Evolutionary conservation across 1,140 invertebrate species (phyloP), one percentile per base, ranked within the genome.

Genomic region (Nasonia vitripennis): DNA sequence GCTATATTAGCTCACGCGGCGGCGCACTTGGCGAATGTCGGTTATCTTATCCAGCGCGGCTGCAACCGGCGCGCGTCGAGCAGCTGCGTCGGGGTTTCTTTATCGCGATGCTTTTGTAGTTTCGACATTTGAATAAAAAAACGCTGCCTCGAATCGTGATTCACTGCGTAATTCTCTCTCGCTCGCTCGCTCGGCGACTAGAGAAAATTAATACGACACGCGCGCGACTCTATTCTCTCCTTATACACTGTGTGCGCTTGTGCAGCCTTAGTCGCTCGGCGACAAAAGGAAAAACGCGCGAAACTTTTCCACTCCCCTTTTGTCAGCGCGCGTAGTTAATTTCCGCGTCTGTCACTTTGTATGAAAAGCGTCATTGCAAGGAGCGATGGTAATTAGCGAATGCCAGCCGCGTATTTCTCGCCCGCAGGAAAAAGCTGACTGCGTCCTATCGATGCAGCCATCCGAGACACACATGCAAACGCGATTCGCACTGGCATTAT

Each of bases 121-220:
- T 81, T 81, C 70, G 20, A 51, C 81, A 74, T 62, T 75, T 55
- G 71, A 74, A 82, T 73, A 23, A 74, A 55, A 82, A 81, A 74
- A 74, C 10, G 67, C 20, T 5, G 17, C 14, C 23, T 1, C 4
- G 41, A 4, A 23, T 48, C 7, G 27, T 17, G 51, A 82, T 73
- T 37, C 31, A 73, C 71, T 17, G 14, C 68, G 45, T 55, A 81
- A 73, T 73, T 73, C 45, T 20, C 20, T 27, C 10, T 45, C 41
- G 6, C 41, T 45, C 41, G 1, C 12, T 51, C 2, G 34, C 68
- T 31, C 9, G 7, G 51, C 48, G n/a, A 17, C 68, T 10, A 7
- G 7, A n/a, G 12, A 45, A 75, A 45, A 75, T 75, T 37, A 37
- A 41, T 45, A 75, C 12, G 6, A 41, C 14, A 62, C 41, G 37